Base-by-base conservation (phyloP, 2,797 vertebrate species). In the Danio kyathit region DNA sequence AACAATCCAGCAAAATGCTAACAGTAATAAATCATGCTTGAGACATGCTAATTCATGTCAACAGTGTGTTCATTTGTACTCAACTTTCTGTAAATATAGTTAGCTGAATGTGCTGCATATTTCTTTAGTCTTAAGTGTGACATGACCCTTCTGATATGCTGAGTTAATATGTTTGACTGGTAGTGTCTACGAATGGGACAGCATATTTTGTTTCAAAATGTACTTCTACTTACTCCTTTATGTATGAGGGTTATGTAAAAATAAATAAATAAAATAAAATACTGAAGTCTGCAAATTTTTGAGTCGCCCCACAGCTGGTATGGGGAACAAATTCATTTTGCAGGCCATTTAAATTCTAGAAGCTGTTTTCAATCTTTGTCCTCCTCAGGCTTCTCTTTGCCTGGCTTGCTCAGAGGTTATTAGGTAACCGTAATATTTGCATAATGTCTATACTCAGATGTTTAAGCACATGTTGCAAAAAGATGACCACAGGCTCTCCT, bases 401-500 rank as follows among this genome's bases (percentile, higher is more conserved):
- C 54, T 64, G 67, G 76, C 66, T 56, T 52, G 76, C 9, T 86
- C 81, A 40, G 41, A n/a, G 40, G 61, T 72, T 71, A 85, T 60
- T 70, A 63, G 46, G n/a, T 76, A 80, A 87, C 71, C 70, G 70
- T 43, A 3, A 79, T 86, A 82, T 88, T 86, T 87, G 76, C 79
- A 77, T 82, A 67, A 74, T 79, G 81, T 80, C 88, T 43, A 57
- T 76, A 80, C 61, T 11, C 43, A 82, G 89, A 88, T 80, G 84
- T 90, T 89, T 84, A 81, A 84, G 84, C 74, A 85, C 89, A 87
- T 87, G 88, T 86, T 83, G 86, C 87, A 90, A 74, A 74, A 74
- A 75, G 66, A 79, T 85, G 87, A 90, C 87, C 84, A 88, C 80
- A 81, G 87, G 89, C 89, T 83, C 69, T 81, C 77, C 88, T 85